Percentiles rank a stretch among this genome's conserved stretches.
Evolutionary conservation across 92 coral and sea anemone genomes (phyloP).

Genomic region (Hydrozoanthus gracilis): DNA sequence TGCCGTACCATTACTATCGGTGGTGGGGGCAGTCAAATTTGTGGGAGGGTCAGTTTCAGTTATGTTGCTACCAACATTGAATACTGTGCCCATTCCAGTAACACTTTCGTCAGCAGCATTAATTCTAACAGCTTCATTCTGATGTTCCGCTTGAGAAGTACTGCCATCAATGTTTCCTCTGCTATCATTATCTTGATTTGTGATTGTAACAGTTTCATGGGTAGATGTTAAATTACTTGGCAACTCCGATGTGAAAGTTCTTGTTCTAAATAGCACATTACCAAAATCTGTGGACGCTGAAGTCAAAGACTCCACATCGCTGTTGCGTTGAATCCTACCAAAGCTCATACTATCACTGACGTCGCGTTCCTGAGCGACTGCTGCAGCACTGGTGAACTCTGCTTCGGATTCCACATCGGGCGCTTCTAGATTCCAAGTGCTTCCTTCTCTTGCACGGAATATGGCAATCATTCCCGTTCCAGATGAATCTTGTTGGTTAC

Average conservation of each 20-base stretch:
- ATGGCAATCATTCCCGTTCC: conserved; percentile 77
- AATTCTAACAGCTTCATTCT: conserved; percentile 29
- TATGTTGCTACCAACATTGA: conserved; percentile 68
- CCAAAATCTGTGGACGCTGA: conserved; percentile 35
- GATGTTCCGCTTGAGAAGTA: background rate
- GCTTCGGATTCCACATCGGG: conserved; percentile 63
- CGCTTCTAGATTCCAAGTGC: conserved; percentile 74
- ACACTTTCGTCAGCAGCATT: conserved; percentile 31
- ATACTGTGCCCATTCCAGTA: conserved; percentile 37
- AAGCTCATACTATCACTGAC: conserved; percentile 43
- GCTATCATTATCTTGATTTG: background rate
- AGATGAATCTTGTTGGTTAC: conserved; percentile 44
- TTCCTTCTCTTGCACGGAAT: conserved; percentile 78
- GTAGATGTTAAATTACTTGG: conserved; percentile 35
- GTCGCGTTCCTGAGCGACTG: conserved; percentile 22
- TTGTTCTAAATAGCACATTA: conserved; percentile 33
- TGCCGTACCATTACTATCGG: conserved; percentile 82
- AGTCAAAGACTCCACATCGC: conserved; percentile 18
- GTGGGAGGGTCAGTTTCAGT: conserved; percentile 70
- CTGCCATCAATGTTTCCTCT: background rate
- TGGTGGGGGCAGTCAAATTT: conserved; percentile 64
- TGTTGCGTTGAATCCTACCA: conserved; percentile 21
- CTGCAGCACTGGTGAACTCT: conserved; percentile 48
- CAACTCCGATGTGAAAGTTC: conserved; percentile 41
- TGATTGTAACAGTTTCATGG: conserved; percentile 40